phyloP scores from a whole-genome alignment of 2,888 invertebrate species.

The Heliconius sara region DNA sequence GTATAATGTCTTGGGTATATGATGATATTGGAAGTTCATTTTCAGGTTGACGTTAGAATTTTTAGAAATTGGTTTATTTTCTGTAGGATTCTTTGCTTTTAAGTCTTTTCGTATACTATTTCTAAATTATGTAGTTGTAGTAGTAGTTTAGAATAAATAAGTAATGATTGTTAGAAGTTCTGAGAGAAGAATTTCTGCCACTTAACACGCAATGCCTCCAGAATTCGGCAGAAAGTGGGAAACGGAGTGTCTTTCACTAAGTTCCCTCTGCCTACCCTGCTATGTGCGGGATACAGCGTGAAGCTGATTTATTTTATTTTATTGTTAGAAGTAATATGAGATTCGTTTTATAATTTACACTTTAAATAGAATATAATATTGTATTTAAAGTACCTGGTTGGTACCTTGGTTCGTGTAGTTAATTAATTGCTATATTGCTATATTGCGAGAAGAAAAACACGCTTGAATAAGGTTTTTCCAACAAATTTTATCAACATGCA shows the following conservation, averaged over 20 bases:
- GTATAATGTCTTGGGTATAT: constrained; percentile 45
- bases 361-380: no score
- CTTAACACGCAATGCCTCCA: no score
- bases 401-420: not conserved
- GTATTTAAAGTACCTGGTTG: no score
- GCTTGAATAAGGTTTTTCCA: not conserved
- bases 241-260: no score
- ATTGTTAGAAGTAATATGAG: not conserved
- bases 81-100: not conserved
- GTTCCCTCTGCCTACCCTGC: no score
- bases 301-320: no score
- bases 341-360: no score
- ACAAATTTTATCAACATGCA: not conserved
- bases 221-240: no score
- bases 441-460: not conserved
- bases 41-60: not conserved
- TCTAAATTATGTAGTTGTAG: not conserved
- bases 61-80: not conserved
- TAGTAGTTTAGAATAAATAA: not conserved
- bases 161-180: not conserved
- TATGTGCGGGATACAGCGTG: no score
- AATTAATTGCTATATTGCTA: not conserved
- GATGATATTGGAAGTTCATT: constrained; percentile 24
- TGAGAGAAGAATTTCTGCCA: no score
- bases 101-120: not conserved